Percentiles rank a stretch among this genome's conserved stretches.
phyloP scores from a whole-genome alignment of 1,140 invertebrate genomes.

The Drosophila burlai region DNA sequence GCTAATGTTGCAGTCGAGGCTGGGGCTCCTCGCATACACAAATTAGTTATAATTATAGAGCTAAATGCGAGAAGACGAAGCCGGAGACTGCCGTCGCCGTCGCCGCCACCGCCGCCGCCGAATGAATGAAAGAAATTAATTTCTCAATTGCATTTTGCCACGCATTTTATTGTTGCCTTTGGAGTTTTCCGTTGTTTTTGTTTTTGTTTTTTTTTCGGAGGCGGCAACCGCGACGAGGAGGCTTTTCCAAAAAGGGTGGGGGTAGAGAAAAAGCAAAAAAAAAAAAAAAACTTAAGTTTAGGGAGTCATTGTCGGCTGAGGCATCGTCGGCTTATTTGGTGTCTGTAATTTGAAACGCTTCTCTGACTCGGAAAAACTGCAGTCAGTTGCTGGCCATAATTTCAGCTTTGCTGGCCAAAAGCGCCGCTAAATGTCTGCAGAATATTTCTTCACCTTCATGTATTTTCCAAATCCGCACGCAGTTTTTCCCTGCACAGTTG shows the following conservation, averaged over 20 bases:
- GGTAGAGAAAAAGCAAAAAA: not conserved
- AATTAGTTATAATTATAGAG: slow-evolving; percentile 83
- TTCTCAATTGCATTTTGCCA: slow-evolving; percentile 83
- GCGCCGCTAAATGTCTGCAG: slow-evolving; percentile 79
- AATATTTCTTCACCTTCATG: slow-evolving; percentile 49
- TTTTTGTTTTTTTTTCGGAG: slow-evolving; percentile 34
- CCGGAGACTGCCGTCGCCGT: slow-evolving; percentile 7
- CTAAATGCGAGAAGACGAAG: slow-evolving; percentile 63
- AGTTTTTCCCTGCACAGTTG: slow-evolving; percentile 48
- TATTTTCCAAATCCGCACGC: slow-evolving; percentile 68
- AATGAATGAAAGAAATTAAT: slow-evolving; percentile 80
- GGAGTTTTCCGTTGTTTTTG: slow-evolving; percentile 33
- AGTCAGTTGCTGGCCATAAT: slow-evolving; percentile 42
- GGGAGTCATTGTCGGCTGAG: slow-evolving; percentile 26
- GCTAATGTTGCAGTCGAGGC: slow-evolving; percentile 34
- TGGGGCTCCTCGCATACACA: slow-evolving; percentile 62
- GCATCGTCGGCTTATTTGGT: slow-evolving; percentile 76
- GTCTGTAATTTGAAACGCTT: slow-evolving; percentile 85
- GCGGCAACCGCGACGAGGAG: slow-evolving; percentile 54
- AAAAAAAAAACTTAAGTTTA: slow-evolving; percentile 15
- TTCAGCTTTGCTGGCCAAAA: slow-evolving; percentile 66
- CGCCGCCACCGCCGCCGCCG: slow-evolving; percentile 17
- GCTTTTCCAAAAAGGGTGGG: slow-evolving; percentile 8
- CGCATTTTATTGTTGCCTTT: slow-evolving; percentile 75
- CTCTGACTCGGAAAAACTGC: slow-evolving; percentile 81